Percentiles rank a stretch among this genome's conserved stretches.
phyloP scores from a whole-genome alignment of 2,888 invertebrate species.

The Eremobia ochroleuca region DNA sequence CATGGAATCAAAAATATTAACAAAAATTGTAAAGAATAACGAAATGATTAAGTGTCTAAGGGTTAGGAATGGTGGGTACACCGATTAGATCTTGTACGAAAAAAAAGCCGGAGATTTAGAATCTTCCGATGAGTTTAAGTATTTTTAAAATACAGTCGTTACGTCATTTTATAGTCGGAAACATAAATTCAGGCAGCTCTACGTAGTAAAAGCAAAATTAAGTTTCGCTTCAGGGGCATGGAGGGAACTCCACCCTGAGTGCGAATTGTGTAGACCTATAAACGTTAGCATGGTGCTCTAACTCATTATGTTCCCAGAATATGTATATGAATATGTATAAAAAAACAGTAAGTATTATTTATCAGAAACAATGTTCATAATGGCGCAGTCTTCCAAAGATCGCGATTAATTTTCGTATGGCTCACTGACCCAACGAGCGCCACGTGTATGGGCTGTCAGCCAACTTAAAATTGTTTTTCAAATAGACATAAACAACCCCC shows the following conservation, averaged over 20 bases:
- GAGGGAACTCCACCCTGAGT: conserved; percentile 63
- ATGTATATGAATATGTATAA: conserved; percentile 81
- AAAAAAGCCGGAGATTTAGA: conserved; percentile 87
- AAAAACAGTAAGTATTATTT: conserved; percentile 87
- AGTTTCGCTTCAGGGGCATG: conserved; percentile 64
- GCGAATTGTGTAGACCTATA: conserved; percentile 77
- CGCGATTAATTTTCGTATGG: conserved; percentile 68
- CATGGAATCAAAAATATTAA: conserved; percentile 87
- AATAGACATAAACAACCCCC: conserved; percentile 47
- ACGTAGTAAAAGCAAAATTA: conserved; percentile 71
- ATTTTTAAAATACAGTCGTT: conserved; percentile 88
- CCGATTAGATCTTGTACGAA: conserved; percentile 84
- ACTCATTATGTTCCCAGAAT: conserved; percentile 77
- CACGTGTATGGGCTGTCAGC: conserved; percentile 53
- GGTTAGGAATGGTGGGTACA: conserved; percentile 84
- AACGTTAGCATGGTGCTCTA: conserved; percentile 88
- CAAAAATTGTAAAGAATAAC: conserved; percentile 82
- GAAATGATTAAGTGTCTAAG: conserved; percentile 84
- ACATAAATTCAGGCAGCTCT: conserved; percentile 78
- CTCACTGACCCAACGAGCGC: conserved; percentile 57
- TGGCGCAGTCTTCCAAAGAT: conserved; percentile 88
- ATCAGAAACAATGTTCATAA: conserved; percentile 80
- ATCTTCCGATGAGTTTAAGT: conserved; percentile 87
- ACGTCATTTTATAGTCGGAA: conserved; percentile 78
- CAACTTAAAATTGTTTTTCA: conserved; percentile 44